A percentile compares a stretch with the other conserved stretches of the same genome.
Conservation (phyloP, 1,140 invertebrate species). For the Eumeta japonica region DNA sequence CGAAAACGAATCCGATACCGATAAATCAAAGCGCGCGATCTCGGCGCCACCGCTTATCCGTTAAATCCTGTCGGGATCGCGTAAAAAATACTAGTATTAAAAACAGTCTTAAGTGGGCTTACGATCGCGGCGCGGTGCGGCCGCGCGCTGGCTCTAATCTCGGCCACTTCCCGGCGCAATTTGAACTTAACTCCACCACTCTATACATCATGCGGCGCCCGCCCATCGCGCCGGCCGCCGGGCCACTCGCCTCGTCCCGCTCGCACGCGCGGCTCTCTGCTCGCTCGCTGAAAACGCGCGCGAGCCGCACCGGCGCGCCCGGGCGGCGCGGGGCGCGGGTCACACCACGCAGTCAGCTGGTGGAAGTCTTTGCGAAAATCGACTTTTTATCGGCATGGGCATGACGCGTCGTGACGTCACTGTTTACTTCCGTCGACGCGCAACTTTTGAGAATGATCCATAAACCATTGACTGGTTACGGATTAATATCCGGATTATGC, state of each 20-base stretch:
- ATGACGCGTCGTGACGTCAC: conserved; percentile 54
- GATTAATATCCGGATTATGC: too few relatives aligned
- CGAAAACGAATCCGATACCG: conserved; percentile 39
- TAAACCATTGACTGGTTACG: too few relatives aligned
- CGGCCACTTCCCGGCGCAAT: conserved; percentile 67
- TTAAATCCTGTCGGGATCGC: conserved; percentile 54
- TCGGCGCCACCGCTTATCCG: conserved; percentile 46
- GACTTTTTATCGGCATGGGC: conserved; percentile 49
- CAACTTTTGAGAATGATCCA: too few relatives aligned
- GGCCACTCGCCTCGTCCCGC: conserved; percentile 38
- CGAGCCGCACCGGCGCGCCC: conserved; percentile 35
- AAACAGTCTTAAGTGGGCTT: conserved; percentile 58
- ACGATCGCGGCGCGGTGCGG: conserved; percentile 40
- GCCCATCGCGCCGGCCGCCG: conserved; percentile 12
- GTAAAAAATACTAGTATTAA: conserved; percentile 59
- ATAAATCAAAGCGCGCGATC: conserved; percentile 55
- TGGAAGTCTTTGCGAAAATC: conserved; percentile 50
- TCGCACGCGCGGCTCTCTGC: conserved; percentile 15
- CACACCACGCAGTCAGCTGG: conserved; percentile 53
- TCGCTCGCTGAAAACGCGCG: conserved; percentile 38
- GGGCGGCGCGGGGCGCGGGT: conserved; percentile 23
- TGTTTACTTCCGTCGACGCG: conserved; percentile 44
- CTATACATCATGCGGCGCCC: conserved; percentile 61
- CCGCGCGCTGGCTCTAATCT: conserved; percentile 62
- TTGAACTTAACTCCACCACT: conserved; percentile 67